Evolutionary conservation across 2,797 vertebrate genomes (phyloP).

Genomic region (Carcharodon carcharias): DNA sequence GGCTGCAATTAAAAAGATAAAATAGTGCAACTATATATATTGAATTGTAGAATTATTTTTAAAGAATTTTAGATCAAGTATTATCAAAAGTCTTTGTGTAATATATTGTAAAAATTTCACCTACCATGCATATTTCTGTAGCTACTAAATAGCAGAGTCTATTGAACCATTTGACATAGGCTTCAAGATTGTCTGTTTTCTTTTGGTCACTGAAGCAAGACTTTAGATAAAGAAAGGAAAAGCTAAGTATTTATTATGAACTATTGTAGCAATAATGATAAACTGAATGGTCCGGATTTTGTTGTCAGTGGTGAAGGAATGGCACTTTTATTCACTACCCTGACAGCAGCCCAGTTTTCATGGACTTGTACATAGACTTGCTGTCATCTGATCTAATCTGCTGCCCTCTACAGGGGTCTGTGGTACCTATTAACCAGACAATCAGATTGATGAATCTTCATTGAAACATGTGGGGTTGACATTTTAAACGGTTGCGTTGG

Average conservation of each 20-base stretch:
- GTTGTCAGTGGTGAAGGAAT: background rate
- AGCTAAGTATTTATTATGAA: background rate
- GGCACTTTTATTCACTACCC: background rate
- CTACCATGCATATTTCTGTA: constrained; percentile 89
- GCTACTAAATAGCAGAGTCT: constrained; percentile 84
- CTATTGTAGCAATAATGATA: background rate
- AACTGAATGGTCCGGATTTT: background rate
- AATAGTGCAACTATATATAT: background rate
- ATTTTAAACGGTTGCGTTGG: background rate
- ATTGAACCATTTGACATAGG: constrained; percentile 90
- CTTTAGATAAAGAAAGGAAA: constrained; percentile 40
- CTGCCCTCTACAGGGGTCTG: background rate
- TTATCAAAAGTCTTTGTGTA: background rate
- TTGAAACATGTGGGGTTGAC: background rate
- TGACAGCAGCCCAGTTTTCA: background rate
- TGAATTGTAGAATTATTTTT: background rate
- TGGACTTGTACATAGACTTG: background rate
- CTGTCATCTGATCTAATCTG: background rate
- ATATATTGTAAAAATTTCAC: background rate
- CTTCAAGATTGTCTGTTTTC: constrained; percentile 81
- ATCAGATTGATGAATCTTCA: too few relatives aligned
- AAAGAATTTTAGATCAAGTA: background rate
- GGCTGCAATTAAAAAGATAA: constrained; percentile 57
- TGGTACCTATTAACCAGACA: background rate
- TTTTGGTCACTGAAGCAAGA: constrained; percentile 61